Evolutionary conservation across 1,140 invertebrate genomes (phyloP), one percentile per base, ranked within the genome.

Genomic region (Meteorus sp.): DNA sequence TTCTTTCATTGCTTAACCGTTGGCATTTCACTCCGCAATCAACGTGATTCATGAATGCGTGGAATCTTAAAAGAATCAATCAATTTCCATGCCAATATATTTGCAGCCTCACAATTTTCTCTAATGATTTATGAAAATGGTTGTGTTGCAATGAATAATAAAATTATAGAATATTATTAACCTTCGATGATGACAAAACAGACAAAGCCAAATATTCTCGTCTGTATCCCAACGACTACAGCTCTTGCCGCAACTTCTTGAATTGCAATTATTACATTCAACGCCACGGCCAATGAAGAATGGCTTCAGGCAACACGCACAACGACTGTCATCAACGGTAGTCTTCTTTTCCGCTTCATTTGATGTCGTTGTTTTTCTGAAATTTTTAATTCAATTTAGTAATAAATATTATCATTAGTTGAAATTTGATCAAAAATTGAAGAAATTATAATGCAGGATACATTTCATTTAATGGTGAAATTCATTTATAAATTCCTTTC

Each of bases 171-270:
- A 53, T 61, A 39, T 22, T n/a, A n/a, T n/a, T n/a, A n/a, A 79
- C 76, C 73, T 79, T 67, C 51, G 65, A 56, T 79, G 73, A 57
- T 70, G 65, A 27, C 76, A 78, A 61, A 79, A 75, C 4, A 78
- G 61, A 58, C 76, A 79, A 52, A 60, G 69, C 68, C 71, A 72
- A 37, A 64, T 59, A 19, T 72, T 68, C 20, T 74, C 70, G 0
- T 57, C 59, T 22, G 56, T 61, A 56, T 76, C 62, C 66, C 67
- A 71, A 54, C 69, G 72, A 6, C 69, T 72, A 43, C 76, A 79
- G 47, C 60, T 68, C 47, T 69, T 74, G 55, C 55, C 65, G 44
- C 75, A 78, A 39, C 67, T 65, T 55, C 62, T 68, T 7, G 62
- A 62, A 9, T 67, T 70, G 61, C 77, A 78, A 51, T 77, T 73